Evolutionary conservation across 2,888 invertebrate species (phyloP), one percentile per base, ranked within the genome.

Genomic region (Buathra laborator): DNA sequence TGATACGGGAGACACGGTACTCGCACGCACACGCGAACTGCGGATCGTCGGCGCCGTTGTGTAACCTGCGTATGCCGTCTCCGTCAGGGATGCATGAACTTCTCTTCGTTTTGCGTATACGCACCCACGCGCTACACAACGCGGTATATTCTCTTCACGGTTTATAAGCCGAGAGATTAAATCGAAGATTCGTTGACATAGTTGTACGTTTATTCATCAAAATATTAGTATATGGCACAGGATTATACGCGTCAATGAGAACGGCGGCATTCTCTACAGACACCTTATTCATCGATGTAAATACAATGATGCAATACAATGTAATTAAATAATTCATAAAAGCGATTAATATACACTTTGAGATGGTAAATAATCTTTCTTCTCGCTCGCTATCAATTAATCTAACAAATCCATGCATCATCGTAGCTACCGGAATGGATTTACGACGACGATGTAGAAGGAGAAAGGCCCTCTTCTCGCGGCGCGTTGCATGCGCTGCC

Each of bases 81-180:
- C 37, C 77, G 66, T 67, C 81, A 81, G 51, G 62, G 84, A 44
- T 53, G 67, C 72, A 77, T 67, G 62, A 71, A 68, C 59, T 59
- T 74, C 71, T 68, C 81, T 81, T 84, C 81, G 62, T 67, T 84
- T 53, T 53, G 70, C 78, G 56, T 77, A 66, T 62, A 71, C 53
- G 59, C 84, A 77, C 84, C 81, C 81, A 84, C 84, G 72, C 77
- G 72, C 51, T 37, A 68, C 81, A 72, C 67, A 76, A 3, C 37
- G 9, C 37, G 37, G 0, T 37, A 56, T 72, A 77, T 72, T 67
- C 66, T 77, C 67, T 68, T 46, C 59, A 68, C 43, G 24, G 59
- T 51, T 59, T 53, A 72, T 51, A 44, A 72, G 81, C 51, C 56
- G 9, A 37, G 19, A 37, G 43, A 66, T 68, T 37, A 43, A 48